Evolutionary conservation across 2,113 vertebrate genomes (phyloP).

Genomic region (Rhizomys pruinosus): DNA sequence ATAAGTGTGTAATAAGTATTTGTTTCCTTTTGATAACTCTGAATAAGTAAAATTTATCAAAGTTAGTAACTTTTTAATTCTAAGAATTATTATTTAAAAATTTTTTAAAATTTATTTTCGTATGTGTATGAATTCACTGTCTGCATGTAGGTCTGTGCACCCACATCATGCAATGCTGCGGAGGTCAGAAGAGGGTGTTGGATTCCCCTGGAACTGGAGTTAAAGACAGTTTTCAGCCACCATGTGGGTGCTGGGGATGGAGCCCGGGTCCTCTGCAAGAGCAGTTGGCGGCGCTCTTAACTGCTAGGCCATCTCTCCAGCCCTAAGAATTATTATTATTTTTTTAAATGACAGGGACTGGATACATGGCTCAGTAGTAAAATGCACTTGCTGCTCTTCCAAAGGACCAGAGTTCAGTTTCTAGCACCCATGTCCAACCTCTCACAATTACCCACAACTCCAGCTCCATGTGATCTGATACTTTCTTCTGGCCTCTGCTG

Average conservation of each 20-base stretch:
- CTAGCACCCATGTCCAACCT: neutral
- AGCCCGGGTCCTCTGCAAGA: too few species aligned
- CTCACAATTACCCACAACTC: neutral
- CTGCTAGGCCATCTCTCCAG: too few species aligned
- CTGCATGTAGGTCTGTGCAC: too few species aligned
- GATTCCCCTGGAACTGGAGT: too few species aligned
- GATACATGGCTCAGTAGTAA: neutral
- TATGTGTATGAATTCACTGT: too few species aligned
- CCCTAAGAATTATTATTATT: too few species aligned
- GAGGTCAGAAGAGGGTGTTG: too few species aligned
- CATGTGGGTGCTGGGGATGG: too few species aligned
- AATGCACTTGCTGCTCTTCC: neutral
- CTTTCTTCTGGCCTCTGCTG: neutral
- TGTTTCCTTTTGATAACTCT: neutral
- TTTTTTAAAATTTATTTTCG: too few species aligned
- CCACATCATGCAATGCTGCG: too few species aligned
- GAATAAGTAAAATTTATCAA: conserved; percentile 30
- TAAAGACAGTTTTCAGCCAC: too few species aligned
- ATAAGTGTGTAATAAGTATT: neutral
- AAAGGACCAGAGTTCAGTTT: neutral
- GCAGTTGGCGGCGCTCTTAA: too few species aligned
- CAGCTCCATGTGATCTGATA: neutral
- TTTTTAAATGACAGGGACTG: neutral
- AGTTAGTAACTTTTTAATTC: neutral
- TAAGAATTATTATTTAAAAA: neutral